A percentile compares a stretch with the other conserved stretches of the same genome.
Conservation (phyloP, 2,888 invertebrate genomes). For the Patella caerulea region DNA sequence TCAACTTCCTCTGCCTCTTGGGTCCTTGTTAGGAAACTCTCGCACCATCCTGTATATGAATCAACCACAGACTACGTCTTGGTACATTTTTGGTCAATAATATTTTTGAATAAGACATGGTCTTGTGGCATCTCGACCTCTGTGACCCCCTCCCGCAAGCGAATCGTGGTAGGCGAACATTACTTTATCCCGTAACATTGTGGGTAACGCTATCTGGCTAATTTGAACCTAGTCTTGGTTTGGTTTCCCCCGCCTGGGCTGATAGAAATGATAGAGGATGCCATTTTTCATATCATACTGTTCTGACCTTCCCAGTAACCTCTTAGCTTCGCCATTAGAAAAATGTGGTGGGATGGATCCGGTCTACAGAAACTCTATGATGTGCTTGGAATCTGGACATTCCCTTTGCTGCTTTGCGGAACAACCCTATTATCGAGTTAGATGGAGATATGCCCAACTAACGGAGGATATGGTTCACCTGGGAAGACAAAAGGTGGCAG, state of each 20-base stretch:
- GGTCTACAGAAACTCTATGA: conserved; percentile 11
- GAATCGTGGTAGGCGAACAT: conserved; percentile 29
- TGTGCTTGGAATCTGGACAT: conserved; percentile 23
- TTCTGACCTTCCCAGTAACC: neutral
- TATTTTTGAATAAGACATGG: conserved; percentile 25
- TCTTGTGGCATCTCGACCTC: conserved; percentile 25
- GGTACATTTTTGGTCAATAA: conserved; percentile 28
- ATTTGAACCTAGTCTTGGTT: neutral
- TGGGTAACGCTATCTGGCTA: conserved; percentile 22
- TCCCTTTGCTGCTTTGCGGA: conserved; percentile 4
- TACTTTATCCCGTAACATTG: conserved; percentile 18
- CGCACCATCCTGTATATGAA: too few relatives aligned
- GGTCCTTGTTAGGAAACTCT: too few relatives aligned
- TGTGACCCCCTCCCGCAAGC: conserved; percentile 24
- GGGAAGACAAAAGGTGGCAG: too few relatives aligned
- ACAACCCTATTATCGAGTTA: too few relatives aligned
- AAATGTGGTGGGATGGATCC: conserved; percentile 15
- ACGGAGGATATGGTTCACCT: too few relatives aligned
- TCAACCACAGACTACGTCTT: too few relatives aligned
- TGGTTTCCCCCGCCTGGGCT: conserved; percentile 17
- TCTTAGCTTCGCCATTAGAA: conserved; percentile 7
- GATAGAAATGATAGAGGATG: conserved; percentile 26
- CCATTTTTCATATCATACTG: conserved; percentile 28
- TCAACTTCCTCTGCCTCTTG: too few relatives aligned
- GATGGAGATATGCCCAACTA: too few relatives aligned